Conservation (phyloP, 2,888 invertebrate species). For the Eustalomyia histrio region DNA sequence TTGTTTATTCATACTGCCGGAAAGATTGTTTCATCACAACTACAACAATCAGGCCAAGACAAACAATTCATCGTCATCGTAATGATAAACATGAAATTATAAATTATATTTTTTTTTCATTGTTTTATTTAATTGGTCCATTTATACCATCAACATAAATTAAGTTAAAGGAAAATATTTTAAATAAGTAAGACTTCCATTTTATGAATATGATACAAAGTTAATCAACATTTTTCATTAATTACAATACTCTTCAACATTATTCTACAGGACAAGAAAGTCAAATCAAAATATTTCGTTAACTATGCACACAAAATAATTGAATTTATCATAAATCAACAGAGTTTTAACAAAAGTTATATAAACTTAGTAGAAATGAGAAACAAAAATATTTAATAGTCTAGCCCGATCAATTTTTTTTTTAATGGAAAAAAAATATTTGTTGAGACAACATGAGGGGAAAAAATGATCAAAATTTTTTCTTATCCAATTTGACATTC, state of each 20-base stretch:
- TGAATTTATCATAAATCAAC: too few species aligned
- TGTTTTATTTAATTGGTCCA: constrained; percentile 29
- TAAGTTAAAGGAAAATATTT: constrained; percentile 23
- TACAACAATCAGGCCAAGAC: background rate
- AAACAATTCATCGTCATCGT: constrained; percentile 9
- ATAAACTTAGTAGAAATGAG: too few species aligned
- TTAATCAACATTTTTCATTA: constrained; percentile 77
- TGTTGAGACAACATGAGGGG: too few species aligned
- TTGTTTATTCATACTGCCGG: constrained; percentile 39
- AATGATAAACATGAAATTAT: constrained; percentile 37
- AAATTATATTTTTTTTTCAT: constrained; percentile 40
- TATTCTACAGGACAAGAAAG: constrained; percentile 54
- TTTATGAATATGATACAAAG: constrained; percentile 61
- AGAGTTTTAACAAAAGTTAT: too few species aligned
- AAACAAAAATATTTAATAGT: too few species aligned
- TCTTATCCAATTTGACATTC: too few species aligned
- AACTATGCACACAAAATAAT: too few species aligned
- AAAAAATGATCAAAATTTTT: too few species aligned
- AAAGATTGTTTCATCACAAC: constrained; percentile 31
- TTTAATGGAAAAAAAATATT: too few species aligned
- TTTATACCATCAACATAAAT: constrained; percentile 47
- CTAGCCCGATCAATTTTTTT: too few species aligned
- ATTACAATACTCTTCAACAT: constrained; percentile 75
- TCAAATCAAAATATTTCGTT: constrained; percentile 1
- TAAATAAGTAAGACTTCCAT: background rate